Conservation (phyloP, 1,140 invertebrate species). For the Sycobia sp. region DNA sequence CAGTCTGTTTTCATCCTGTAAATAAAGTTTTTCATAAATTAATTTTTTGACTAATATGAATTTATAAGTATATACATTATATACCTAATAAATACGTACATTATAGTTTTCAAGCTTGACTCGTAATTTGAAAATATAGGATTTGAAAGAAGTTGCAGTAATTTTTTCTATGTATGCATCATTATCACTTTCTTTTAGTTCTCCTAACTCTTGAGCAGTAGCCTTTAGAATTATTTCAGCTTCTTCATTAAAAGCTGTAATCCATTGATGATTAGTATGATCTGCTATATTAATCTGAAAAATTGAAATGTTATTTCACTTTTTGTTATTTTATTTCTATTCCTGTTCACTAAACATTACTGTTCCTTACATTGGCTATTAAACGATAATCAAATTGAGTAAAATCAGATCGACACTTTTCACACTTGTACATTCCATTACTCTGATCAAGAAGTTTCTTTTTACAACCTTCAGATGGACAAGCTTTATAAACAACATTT, state of each 20-base stretch:
- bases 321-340: not conserved
- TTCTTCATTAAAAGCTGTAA: conserved; percentile 86
- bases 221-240: conserved; percentile 81
- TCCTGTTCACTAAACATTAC: too few species aligned
- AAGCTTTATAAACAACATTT: conserved; percentile 88
- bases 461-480: conserved; percentile 84
- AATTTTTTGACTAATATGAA: conserved; percentile 8
- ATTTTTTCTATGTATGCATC: conserved; percentile 69
- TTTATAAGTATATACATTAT: not conserved
- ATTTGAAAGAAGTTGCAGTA: conserved; percentile 76
- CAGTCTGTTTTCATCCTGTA: conserved; percentile 81
- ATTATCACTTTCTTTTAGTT: conserved; percentile 68
- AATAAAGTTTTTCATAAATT: conserved; percentile 34
- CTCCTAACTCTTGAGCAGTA: conserved; percentile 80
- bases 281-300: conserved; percentile 80
- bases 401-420: conserved; percentile 88
- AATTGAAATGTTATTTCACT: conserved; percentile 35
- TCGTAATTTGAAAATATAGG: conserved; percentile 80
- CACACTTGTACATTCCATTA: conserved; percentile 89
- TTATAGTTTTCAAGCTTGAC: conserved; percentile 90
- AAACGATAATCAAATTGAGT: conserved; percentile 87
- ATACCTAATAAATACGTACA: conserved; percentile 58
- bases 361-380: conserved; percentile 73
- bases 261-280: conserved; percentile 80
- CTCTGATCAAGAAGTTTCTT: conserved; percentile 90